A percentile compares a stretch with the other conserved stretches of the same genome.
Conservation (phyloP, 1,140 invertebrate genomes). For the Anastrepha ludens region DNA sequence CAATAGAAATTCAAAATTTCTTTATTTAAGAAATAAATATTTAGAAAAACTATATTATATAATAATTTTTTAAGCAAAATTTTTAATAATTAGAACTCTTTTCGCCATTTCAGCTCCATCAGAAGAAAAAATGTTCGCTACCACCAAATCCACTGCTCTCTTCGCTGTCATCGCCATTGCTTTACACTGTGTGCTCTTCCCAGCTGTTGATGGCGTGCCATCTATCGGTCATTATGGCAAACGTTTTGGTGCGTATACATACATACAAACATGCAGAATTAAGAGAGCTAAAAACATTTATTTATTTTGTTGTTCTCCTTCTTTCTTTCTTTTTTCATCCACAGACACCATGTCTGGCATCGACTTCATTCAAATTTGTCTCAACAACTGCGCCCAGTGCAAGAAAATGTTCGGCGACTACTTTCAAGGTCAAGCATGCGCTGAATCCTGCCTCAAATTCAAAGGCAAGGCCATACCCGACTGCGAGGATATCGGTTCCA, state of each 20-base stretch:
- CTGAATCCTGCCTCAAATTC: slow-evolving; percentile 86
- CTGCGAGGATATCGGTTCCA: slow-evolving; percentile 86
- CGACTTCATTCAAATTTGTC: slow-evolving; percentile 78
- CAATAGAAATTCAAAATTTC: not conserved
- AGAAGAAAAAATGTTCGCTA: slow-evolving; percentile 60
- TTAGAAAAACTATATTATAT: not conserved
- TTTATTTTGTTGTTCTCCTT: not conserved
- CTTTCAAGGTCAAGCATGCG: slow-evolving; percentile 88
- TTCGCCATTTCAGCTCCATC: not conserved
- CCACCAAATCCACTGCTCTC: slow-evolving; percentile 61
- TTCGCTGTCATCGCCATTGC: slow-evolving; percentile 59
- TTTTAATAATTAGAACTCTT: not conserved
- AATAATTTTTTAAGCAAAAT: not conserved
- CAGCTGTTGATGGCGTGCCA: slow-evolving; percentile 62
- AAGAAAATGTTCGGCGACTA: slow-evolving; percentile 90
- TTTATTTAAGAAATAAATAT: not conserved
- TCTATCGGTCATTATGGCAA: slow-evolving; percentile 68
- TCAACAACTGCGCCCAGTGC: slow-evolving; percentile 91
- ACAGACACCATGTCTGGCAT: slow-evolving; percentile 70
- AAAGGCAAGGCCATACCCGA: slow-evolving; percentile 89
- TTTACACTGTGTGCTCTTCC: slow-evolving; percentile 60
- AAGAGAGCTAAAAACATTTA: not conserved
- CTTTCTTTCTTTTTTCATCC: not conserved
- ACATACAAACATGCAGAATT: not conserved
- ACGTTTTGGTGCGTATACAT: slow-evolving; percentile 65